phyloP scores from a whole-genome alignment of 1,140 invertebrate species.

The Lanistes nyassanus region DNA sequence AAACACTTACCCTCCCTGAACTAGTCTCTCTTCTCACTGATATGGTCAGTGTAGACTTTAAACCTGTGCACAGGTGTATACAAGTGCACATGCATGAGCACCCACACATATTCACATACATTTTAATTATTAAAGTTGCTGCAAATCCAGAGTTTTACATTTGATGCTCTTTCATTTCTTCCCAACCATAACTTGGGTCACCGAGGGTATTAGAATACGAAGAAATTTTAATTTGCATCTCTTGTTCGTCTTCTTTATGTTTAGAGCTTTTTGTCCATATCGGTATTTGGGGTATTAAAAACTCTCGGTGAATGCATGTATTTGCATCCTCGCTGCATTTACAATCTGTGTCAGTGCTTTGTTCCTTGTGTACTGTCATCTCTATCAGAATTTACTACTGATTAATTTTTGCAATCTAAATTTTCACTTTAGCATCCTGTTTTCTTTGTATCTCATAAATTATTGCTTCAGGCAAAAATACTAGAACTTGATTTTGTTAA shows the following conservation, averaged over 20 bases:
- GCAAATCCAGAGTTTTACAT: too few relatives aligned
- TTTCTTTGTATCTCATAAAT: not conserved
- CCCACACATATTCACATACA: too few relatives aligned
- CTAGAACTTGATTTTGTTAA: not conserved
- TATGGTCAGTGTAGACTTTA: slow-evolving; percentile 39
- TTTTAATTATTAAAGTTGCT: too few relatives aligned
- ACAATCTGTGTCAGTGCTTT: too few relatives aligned
- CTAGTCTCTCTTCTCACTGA: slow-evolving; percentile 46
- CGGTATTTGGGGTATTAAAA: too few relatives aligned
- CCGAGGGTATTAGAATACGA: too few relatives aligned
- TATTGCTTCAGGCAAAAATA: not conserved
- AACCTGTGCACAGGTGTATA: not conserved
- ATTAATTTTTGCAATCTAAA: not conserved
- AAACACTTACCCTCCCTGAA: slow-evolving; percentile 39
- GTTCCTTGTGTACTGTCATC: too few relatives aligned
- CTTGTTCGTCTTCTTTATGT: not conserved
- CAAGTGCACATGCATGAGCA: not conserved
- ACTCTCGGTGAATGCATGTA: not conserved
- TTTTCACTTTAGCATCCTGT: not conserved
- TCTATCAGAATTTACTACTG: too few relatives aligned
- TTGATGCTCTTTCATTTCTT: too few relatives aligned
- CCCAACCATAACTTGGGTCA: too few relatives aligned
- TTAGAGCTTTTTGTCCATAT: too few relatives aligned
- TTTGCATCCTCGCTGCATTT: too few relatives aligned
- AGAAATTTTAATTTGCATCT: not conserved